A percentile compares a stretch with the other conserved stretches of the same genome.
Evolutionary conservation across 2,888 invertebrate genomes (phyloP).

Genomic region (Athetis lepigone): DNA sequence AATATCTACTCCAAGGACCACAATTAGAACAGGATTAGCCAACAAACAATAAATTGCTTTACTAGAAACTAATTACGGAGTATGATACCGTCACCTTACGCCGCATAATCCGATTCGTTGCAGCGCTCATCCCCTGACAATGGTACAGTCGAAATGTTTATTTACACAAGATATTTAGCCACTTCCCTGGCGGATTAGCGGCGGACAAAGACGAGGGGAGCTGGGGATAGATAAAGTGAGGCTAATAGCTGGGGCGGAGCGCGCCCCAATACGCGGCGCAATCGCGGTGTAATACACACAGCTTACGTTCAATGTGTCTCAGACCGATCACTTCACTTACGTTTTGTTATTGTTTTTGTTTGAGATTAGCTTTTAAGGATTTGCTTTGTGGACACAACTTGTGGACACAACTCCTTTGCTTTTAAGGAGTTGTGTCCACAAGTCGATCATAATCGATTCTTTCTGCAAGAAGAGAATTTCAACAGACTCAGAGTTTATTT

Average conservation of each 20-base stretch:
- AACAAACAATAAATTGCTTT: conserved; percentile 74
- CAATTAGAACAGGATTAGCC: conserved; percentile 20
- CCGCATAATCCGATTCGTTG: conserved; percentile 87
- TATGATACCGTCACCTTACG: conserved; percentile 80
- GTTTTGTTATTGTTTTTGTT: conserved; percentile 58
- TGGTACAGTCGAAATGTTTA: conserved; percentile 87
- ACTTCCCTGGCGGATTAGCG: conserved; percentile 89
- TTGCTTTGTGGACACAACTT: too few species aligned
- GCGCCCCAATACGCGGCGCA: conserved; percentile 74
- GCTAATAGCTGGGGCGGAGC: conserved; percentile 87
- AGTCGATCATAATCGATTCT: too few species aligned
- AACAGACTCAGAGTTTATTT: too few species aligned
- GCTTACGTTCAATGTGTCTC: conserved; percentile 73
- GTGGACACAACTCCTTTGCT: too few species aligned
- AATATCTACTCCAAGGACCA: conserved; percentile 18
- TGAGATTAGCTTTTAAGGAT: conserved; percentile 37
- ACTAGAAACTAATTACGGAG: conserved; percentile 80
- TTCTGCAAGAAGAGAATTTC: too few species aligned
- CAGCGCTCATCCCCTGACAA: conserved; percentile 84
- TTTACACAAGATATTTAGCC: conserved; percentile 91
- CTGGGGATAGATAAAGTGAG: conserved; percentile 81
- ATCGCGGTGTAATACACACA: conserved; percentile 84
- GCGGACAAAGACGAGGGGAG: conserved; percentile 83
- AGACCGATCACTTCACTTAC: conserved; percentile 55
- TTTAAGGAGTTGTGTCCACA: too few species aligned